Evolutionary conservation across 2,113 vertebrate species (phyloP).

Genomic region (Pterocles gutturalis): DNA sequence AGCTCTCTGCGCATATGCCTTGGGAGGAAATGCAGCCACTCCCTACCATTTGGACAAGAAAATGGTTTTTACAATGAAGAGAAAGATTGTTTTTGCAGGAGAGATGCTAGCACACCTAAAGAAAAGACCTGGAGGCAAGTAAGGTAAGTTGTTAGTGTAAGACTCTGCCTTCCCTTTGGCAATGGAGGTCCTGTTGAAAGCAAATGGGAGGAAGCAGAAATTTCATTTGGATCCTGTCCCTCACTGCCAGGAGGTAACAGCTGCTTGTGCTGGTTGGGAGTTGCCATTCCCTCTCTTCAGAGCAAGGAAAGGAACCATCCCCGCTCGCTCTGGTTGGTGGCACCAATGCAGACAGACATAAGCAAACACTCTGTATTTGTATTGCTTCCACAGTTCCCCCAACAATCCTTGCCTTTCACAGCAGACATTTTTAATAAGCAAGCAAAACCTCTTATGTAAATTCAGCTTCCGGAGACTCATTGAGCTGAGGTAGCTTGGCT

Average conservation of each 20-base stretch:
- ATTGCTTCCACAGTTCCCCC: neutral
- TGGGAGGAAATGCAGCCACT: neutral
- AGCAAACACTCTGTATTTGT: neutral
- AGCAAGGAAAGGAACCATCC: neutral
- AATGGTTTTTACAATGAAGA: neutral
- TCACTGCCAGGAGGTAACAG: neutral
- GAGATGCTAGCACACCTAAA: neutral
- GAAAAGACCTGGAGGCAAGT: neutral
- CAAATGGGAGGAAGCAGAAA: neutral
- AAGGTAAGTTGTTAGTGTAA: neutral
- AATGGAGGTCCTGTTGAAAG: neutral
- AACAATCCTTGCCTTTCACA: neutral
- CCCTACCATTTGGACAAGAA: neutral
- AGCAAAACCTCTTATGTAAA: neutral
- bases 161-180: neutral
- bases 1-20: neutral
- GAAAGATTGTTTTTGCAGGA: neutral
- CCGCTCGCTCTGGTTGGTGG: neutral
- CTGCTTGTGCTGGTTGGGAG: neutral
- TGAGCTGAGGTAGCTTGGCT: neutral
- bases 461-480: neutral
- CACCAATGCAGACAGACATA: neutral
- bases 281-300: neutral
- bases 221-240: neutral
- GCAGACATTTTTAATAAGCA: neutral